Percentiles rank a stretch among this genome's conserved stretches.
phyloP scores from a whole-genome alignment of 2,888 invertebrate genomes.

The Crioceris asparagi region DNA sequence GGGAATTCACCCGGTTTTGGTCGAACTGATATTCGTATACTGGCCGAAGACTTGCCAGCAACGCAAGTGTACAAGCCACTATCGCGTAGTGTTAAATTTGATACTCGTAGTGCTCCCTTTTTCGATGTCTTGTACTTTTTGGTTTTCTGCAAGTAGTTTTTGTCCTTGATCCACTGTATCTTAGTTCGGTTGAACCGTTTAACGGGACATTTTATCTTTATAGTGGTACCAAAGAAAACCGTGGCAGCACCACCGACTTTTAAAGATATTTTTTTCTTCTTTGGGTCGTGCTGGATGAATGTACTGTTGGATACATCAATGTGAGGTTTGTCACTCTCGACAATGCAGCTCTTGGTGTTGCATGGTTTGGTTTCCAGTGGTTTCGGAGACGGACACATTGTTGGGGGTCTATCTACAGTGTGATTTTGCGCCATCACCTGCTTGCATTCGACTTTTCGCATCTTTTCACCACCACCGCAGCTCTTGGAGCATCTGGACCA shows the following conservation, averaged over 20 bases:
- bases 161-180: conserved; percentile 84
- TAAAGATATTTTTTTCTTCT: conserved; percentile 69
- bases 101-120: conserved; percentile 81
- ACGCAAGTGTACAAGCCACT: conserved; percentile 80
- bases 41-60: conserved; percentile 72
- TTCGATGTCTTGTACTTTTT: conserved; percentile 81
- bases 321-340: conserved; percentile 60
- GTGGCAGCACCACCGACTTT: conserved; percentile 86
- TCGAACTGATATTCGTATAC: conserved; percentile 69
- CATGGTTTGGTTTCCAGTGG: conserved; percentile 75
- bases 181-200: conserved; percentile 69
- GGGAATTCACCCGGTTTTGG: conserved; percentile 68
- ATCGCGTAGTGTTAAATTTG: conserved; percentile 69
- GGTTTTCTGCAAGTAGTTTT: conserved; percentile 62
- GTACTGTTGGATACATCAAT: conserved; percentile 71
- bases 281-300: conserved; percentile 74
- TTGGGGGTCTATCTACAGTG: conserved; percentile 65
- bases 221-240: conserved; percentile 81
- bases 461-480: conserved; percentile 88
- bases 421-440: conserved; percentile 91
- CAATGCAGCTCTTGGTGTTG: conserved; percentile 69
- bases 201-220: conserved; percentile 90
- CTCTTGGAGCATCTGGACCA: conserved; percentile 89
- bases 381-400: conserved; percentile 63
- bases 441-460: conserved; percentile 75